Base-by-base conservation (phyloP, 1,140 invertebrate species). In the Prorops nasuta region DNA sequence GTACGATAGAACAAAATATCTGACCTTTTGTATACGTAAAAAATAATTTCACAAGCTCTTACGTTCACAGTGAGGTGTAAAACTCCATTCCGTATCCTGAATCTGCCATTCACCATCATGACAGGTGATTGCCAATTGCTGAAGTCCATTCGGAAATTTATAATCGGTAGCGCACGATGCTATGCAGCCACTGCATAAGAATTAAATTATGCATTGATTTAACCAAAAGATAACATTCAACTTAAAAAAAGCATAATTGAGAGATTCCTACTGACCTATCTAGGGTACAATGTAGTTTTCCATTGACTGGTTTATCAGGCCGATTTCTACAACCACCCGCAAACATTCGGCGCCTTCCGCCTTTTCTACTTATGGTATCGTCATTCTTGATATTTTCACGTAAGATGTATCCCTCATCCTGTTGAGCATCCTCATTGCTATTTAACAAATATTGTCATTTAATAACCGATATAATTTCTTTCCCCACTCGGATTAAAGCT, bases 41-140 rank as follows among this genome's bases (percentile, higher is more conserved):
- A n/a, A 55, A n/a, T 35, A 35, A 35, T 45, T 8, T 46, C 2
- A 21, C 9, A 14, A 22, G 42, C 39, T 68, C 77, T 76, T 77
- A 83, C 86, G 83, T 79, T 84, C 77, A 56, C 86, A 88, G 19
- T 80, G 66, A 3, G 84, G 84, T 9, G 86, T 69, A 4, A 49
- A 52, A 0, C 54, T 61, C 64, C 79, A 82, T 14, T 74, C 72
- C 9, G 75, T 70, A 34, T 78, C 79, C 40, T 71, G 56, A 35
- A 83, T 67, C 44, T 79, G 65, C 85, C 86, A 88, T 40, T 77
- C 56, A 15, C 80, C 77, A 32, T 80, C 67, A 8, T 67, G 58
- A 56, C 86, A 88, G 8, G 58, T 69, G 31, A 86, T 61, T 4
- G 72, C 71, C 1, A 87, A 38, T 31, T 74, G 61, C 3, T 46